A percentile compares a stretch with the other conserved stretches of the same genome.
phyloP scores from a whole-genome alignment of 2,888 invertebrate species.

The Drosophila maculinotata region DNA sequence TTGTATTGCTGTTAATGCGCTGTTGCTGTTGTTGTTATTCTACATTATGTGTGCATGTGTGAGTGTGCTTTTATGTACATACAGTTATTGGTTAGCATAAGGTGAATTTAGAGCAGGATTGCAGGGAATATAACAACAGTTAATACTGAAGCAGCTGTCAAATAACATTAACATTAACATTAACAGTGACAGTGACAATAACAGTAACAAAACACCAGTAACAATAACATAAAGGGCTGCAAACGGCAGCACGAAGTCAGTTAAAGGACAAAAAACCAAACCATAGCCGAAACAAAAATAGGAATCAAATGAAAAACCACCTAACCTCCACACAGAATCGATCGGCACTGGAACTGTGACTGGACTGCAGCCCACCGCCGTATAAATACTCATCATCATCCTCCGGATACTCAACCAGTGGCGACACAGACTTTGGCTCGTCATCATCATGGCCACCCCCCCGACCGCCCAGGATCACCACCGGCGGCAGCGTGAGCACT shows the following conservation, averaged over 20 bases:
- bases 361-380: constrained; percentile 54
- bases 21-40: constrained; percentile 14
- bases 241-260: constrained; percentile 19
- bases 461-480: constrained; percentile 85
- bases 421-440: constrained; percentile 87
- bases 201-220: constrained; percentile 41
- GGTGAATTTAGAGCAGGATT: constrained; percentile 7
- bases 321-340: constrained; percentile 86
- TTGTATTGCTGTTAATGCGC: constrained; percentile 19
- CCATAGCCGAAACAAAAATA: constrained; percentile 44
- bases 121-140: constrained; percentile 3
- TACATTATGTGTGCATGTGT: constrained; percentile 13
- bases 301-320: constrained; percentile 71
- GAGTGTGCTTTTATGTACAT: constrained; percentile 5
- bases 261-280: constrained; percentile 50
- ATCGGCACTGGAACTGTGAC: constrained; percentile 81
- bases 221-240: constrained; percentile 17
- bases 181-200: constrained; percentile 7
- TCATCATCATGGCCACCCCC: constrained; percentile 85
- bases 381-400: constrained; percentile 89
- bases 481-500: constrained; percentile 86
- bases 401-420: constrained; percentile 94
- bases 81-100: constrained; percentile 24
- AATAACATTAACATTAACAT: constrained; percentile 15
- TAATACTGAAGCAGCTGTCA: constrained; percentile 13